A percentile compares a stretch with the other conserved stretches of the same genome.
These are phyloP conservation scores for Eurytoma californica DNA, from an alignment of 2,888 invertebrate genomes.

Conservation along the genomic window DNA sequence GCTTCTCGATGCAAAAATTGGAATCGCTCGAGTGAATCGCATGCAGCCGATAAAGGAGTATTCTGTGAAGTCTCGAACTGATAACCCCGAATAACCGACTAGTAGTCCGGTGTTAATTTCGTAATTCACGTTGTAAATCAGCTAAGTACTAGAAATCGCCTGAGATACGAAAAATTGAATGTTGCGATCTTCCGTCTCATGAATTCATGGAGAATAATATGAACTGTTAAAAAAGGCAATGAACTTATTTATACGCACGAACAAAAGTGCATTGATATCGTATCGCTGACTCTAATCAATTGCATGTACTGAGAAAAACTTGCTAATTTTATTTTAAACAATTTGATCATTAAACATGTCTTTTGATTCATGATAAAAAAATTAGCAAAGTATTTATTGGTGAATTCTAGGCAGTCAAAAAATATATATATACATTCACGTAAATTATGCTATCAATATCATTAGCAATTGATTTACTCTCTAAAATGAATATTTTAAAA, in stretches of 20 bases:
- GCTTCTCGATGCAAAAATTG: no score
- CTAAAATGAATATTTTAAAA: no score
- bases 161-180: slow-evolving; percentile 10
- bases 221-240: slow-evolving; percentile 19
- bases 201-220: slow-evolving; percentile 10
- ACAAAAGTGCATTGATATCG: no score
- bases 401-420: no score
- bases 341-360: no score
- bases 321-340: no score
- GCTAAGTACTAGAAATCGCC: not conserved
- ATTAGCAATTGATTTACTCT: not conserved
- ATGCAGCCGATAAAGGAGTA: slow-evolving; percentile 1
- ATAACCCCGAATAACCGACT: slow-evolving; percentile 41
- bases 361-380: not conserved
- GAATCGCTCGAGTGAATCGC: not conserved
- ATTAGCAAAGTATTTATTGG: not conserved
- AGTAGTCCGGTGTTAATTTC: slow-evolving; percentile 32
- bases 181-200: slow-evolving; percentile 10
- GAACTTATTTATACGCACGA: slow-evolving; percentile 1
- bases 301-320: no score
- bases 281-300: not conserved
- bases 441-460: not conserved
- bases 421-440: no score
- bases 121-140: slow-evolving; percentile 38
- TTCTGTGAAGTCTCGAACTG: slow-evolving; percentile 26